Conservation (phyloP, 2,113 vertebrate genomes). For the Columba livia region DNA sequence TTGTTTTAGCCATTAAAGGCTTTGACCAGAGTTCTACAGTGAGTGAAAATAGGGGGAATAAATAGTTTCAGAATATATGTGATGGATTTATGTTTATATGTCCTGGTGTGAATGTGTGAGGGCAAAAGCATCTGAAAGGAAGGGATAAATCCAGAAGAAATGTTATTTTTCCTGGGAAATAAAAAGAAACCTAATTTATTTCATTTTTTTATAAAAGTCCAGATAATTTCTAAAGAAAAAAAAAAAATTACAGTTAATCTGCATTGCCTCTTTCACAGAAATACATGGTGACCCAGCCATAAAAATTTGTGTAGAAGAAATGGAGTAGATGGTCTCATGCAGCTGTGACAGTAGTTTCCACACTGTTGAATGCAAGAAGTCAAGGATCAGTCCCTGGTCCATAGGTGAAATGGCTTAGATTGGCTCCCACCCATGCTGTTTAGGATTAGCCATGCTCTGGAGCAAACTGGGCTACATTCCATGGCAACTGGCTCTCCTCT, state of each 20-base stretch:
- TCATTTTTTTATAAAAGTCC: neutral
- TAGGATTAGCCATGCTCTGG: neutral
- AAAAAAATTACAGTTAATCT: neutral
- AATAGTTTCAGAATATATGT: neutral
- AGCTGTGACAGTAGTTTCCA: neutral
- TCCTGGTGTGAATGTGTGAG: neutral
- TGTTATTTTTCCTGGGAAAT: neutral
- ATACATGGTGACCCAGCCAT: neutral
- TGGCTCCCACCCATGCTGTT: neutral
- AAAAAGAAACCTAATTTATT: neutral
- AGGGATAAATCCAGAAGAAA: neutral
- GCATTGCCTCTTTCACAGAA: neutral
- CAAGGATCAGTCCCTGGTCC: neutral
- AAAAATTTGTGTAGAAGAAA: neutral
- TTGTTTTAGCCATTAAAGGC: neutral
- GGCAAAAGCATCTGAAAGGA: neutral
- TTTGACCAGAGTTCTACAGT: neutral
- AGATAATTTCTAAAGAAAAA: neutral
- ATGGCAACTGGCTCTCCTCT: neutral
- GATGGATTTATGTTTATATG: neutral
- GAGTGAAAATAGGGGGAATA: neutral
- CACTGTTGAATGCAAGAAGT: neutral
- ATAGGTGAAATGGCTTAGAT: neutral
- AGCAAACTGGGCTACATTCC: neutral
- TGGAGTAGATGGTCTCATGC: neutral